Base-by-base conservation (phyloP, 1,140 invertebrate species). In the Drosophila kikkawai region DNA sequence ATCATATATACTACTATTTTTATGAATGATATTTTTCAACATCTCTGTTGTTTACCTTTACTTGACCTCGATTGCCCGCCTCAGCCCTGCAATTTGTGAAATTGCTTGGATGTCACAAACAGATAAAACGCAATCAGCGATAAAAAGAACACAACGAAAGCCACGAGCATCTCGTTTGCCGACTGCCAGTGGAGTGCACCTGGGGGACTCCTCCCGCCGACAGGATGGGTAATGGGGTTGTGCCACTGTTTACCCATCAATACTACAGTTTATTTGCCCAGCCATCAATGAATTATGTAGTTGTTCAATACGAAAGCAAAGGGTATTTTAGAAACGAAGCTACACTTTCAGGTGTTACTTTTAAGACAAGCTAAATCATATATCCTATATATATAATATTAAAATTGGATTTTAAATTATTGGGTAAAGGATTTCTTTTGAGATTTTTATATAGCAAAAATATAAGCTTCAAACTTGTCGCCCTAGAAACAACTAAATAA, bases 111-210 rank as follows among this genome's bases (percentile, higher is more conserved):
- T 66, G 78, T 69, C 32, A 91, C 59, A 53, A 90, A 75, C 26
- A 87, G 84, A 91, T 79, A 91, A 87, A 83, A 84, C 64, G 79
- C 53, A 60, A 87, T 66, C 67, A 87, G 74, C 51, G 75, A 85
- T 76, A 87, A 76, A 70, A 83, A 70, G 61, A 91, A 79, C 19
- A 81, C 80, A 48, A 53, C 58, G 41, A 91, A 82, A 29, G 78
- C 78, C 13, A 81, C 71, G 55, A 81, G 70, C 77, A 91, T 87
- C 77, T 75, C 64, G 48, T 48, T 13, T 22, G 37, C 19, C 12
- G 45, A 29, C 53, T 65, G 45, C 7, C 44, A 63, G 47, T 51
- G 65, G 39, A 76, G 17, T 76, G 45, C 42, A 41, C 42, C 47
- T 37, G 45, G 15, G 45, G 15, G 15, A 15, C 19, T 60, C 22